A percentile compares a stretch with the other conserved stretches of the same genome.
Evolutionary conservation across 92 coral and sea anemone genomes (phyloP).

Genomic region (Zoanthus solanderi): DNA sequence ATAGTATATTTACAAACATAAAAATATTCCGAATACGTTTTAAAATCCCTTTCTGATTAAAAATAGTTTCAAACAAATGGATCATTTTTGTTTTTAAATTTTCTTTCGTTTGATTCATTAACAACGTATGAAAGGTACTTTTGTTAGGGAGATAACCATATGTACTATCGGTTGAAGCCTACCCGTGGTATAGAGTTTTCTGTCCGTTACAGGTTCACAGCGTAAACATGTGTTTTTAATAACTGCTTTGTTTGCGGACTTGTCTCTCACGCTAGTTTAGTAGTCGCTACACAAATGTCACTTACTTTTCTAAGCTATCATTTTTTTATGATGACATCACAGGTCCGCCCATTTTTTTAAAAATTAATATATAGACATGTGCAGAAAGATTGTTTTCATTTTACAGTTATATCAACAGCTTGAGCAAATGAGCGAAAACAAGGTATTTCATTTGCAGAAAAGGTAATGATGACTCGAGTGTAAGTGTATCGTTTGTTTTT

Average conservation of each 20-base stretch:
- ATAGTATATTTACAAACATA: too few relatives aligned
- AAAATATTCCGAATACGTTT: too few relatives aligned
- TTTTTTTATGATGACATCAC: neutral
- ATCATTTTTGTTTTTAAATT: too few relatives aligned
- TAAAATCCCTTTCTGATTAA: too few relatives aligned
- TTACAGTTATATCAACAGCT: neutral
- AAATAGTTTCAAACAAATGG: too few relatives aligned
- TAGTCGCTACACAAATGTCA: neutral
- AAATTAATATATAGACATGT: neutral
- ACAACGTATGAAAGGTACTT: too few relatives aligned
- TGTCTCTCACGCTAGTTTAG: neutral
- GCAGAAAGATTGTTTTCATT: neutral
- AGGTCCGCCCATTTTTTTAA: neutral
- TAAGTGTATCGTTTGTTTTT: too few relatives aligned
- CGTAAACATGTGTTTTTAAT: neutral
- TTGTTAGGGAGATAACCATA: too few relatives aligned
- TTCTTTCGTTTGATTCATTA: too few relatives aligned
- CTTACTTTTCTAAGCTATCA: neutral
- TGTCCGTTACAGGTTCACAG: neutral
- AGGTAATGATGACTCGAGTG: too few relatives aligned
- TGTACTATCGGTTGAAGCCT: too few relatives aligned
- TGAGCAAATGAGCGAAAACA: neutral
- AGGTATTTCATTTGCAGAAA: neutral
- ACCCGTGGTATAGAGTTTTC: neutral
- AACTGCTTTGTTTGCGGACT: neutral